Conservation (phyloP, 2,113 vertebrate genomes). For the Eptesicus fuscus region DNA sequence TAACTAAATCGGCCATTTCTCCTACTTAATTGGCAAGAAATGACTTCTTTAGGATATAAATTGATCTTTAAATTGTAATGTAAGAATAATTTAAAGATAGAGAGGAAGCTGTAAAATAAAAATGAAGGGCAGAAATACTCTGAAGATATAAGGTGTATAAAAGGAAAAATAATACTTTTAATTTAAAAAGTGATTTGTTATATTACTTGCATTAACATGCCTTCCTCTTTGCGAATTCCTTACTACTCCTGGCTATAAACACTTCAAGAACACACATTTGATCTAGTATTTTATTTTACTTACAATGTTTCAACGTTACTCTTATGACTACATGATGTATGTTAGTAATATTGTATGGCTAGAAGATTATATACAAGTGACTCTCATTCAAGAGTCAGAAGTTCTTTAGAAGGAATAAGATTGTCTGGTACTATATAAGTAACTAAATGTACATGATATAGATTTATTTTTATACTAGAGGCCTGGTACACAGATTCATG, state of each 20-base stretch:
- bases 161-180: background rate
- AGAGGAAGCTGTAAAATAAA: background rate
- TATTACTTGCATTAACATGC: background rate
- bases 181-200: background rate
- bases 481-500: too few relatives aligned
- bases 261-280: background rate
- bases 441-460: background rate
- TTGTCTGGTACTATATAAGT: background rate
- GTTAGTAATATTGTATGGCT: background rate
- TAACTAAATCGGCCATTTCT: background rate
- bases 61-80: background rate
- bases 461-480: background rate
- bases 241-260: background rate
- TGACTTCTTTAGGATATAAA: background rate
- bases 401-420: background rate
- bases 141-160: background rate
- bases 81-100: background rate
- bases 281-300: slow-evolving; percentile 30
- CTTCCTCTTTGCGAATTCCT: background rate
- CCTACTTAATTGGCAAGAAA: background rate
- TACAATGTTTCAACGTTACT: background rate
- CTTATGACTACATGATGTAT: background rate
- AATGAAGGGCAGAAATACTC: background rate
- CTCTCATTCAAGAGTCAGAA: background rate
- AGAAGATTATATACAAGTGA: background rate